These are phyloP conservation scores for Heterotilapia buettikoferi DNA, from an alignment of 2,113 vertebrate species.

Conservation along the genomic window DNA sequence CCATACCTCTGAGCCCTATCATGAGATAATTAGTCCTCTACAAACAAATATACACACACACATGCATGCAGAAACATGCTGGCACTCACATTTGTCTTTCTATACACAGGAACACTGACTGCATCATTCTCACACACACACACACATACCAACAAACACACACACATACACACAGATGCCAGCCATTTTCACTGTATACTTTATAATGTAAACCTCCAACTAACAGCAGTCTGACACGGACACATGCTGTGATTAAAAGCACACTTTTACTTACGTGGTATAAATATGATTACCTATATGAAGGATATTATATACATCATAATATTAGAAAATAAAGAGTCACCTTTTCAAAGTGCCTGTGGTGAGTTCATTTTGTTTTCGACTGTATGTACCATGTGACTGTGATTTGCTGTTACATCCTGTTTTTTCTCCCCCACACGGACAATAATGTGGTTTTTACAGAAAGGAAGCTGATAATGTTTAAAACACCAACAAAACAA, in stretches of 20 bases:
- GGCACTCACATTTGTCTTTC: slow-evolving; percentile 42
- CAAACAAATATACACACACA: slow-evolving; percentile 29
- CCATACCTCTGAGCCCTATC: slow-evolving; percentile 53
- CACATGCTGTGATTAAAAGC: slow-evolving; percentile 70
- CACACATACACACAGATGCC: slow-evolving; percentile 41
- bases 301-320: slow-evolving; percentile 69
- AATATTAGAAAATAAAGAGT: slow-evolving; percentile 68
- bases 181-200: slow-evolving; percentile 69
- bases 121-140: slow-evolving; percentile 9
- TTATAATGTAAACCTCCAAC: slow-evolving; percentile 69
- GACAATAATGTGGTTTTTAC: background rate
- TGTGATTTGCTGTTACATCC: background rate
- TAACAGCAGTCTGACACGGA: slow-evolving; percentile 63
- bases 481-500: background rate
- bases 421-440: background rate
- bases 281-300: slow-evolving; percentile 69
- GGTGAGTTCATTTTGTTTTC: slow-evolving; percentile 35
- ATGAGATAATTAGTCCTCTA: slow-evolving; percentile 27
- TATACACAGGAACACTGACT: slow-evolving; percentile 29
- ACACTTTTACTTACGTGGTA: slow-evolving; percentile 72
- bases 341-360: slow-evolving; percentile 64
- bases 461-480: background rate
- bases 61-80: slow-evolving; percentile 49
- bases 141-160: background rate
- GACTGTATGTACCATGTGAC: background rate